Evolutionary conservation across 2,888 invertebrate genomes (phyloP), one percentile per base, ranked within the genome.

Genomic region (Exephanes ischioxanthus): DNA sequence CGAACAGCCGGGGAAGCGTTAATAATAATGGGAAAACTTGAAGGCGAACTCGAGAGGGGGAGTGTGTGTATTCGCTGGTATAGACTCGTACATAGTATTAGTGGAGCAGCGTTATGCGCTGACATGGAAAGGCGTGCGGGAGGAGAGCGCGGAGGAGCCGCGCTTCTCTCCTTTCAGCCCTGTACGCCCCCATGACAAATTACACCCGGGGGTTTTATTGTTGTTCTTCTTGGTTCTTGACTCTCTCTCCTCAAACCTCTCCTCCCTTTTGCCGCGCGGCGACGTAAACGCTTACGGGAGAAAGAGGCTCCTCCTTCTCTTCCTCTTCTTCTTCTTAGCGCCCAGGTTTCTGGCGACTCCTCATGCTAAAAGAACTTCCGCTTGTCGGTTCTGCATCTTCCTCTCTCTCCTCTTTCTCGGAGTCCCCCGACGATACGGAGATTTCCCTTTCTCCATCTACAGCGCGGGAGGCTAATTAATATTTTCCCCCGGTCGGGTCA

Each of bases 11-110:
- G 76, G 72, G 68, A 80, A 68, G 73, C 89, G 92, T 92, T 93
- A 92, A 93, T 92, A 92, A 92, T 92, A 92, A 93, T 92, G 93
- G 91, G 91, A 90, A 92, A 92, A 92, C 88, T 92, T 92, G 85
- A 83, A 68, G 72, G 58, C 80, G 77, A 80, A 33, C 51, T 37
- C 51, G 66, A 84, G 61, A 80, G 80, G 83, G 79, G 70, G 86
- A 51, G 81, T 82, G 86, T 85, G 84, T 83, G 86, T 90, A 90
- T 84, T 48, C 45, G 45, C 45, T 11, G 45, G 16, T 48, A 16
- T 0, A 86, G 89, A 88, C 87, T 88, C 87, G 81, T 87, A 53
- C 79, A 80, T 76, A 37, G 86, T 84, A 84, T 85, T 66, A 71
- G 79, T 68, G 19, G 22, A 58, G 66, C 61, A 63, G 79, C 68